phyloP scores from a whole-genome alignment of 2,113 vertebrate species.

The Anoplopoma fimbria region DNA sequence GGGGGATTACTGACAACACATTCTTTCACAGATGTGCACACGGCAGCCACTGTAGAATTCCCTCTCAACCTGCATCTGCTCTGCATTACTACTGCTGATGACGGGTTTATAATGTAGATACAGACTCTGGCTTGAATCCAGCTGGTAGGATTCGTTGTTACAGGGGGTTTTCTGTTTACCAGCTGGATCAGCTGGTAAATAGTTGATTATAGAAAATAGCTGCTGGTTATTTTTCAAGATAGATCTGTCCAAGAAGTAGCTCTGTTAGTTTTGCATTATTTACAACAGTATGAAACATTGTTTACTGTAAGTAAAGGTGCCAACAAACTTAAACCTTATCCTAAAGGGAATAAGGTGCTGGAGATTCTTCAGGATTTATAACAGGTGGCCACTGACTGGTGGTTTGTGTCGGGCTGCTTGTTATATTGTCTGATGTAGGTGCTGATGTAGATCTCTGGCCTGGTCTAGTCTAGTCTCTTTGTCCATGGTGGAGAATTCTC shows the following conservation, averaged over 20 bases:
- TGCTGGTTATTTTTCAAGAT: background rate
- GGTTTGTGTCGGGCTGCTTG: conserved; percentile 5
- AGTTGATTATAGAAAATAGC: background rate
- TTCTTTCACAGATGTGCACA: conserved; percentile 55
- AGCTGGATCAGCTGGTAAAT: background rate
- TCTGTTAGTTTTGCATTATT: background rate
- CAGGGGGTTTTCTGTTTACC: background rate
- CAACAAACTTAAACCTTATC: background rate
- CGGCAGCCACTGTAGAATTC: conserved; percentile 6
- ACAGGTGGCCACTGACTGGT: conserved; percentile 34
- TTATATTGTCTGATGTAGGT: conserved; percentile 9
- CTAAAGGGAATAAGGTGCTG: background rate
- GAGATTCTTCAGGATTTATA: background rate
- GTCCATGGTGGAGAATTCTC: background rate
- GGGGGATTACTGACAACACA: conserved; percentile 28
- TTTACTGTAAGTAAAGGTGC: background rate
- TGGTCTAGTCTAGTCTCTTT: background rate
- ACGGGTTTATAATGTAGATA: conserved; percentile 41
- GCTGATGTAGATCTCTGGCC: background rate
- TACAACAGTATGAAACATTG: background rate
- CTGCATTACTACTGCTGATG: conserved; percentile 50
- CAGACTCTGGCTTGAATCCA: conserved; percentile 24
- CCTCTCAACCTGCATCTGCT: conserved; percentile 51
- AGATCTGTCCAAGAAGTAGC: background rate
- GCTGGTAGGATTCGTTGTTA: background rate